Percentiles rank a stretch among this genome's conserved stretches.
These are phyloP conservation scores for Cepphus grylle DNA, from an alignment of 2,113 vertebrate genomes.

Conservation along the genomic window DNA sequence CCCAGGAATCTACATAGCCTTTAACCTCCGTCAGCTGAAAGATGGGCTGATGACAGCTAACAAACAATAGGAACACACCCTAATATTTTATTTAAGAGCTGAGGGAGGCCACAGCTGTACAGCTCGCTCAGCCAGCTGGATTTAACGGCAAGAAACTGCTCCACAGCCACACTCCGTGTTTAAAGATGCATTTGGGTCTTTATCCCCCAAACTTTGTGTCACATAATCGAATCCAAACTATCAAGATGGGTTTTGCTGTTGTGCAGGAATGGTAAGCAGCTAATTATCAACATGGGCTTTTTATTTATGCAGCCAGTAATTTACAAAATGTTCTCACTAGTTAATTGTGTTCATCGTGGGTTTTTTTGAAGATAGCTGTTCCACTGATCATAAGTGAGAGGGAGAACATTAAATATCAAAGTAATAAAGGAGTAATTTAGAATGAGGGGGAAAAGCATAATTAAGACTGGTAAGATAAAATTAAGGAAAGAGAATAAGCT, in stretches of 20 bases:
- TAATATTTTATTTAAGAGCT: constrained; percentile 73
- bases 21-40: constrained; percentile 66
- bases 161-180: neutral
- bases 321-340: neutral
- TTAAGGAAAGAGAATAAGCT: neutral
- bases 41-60: constrained; percentile 57
- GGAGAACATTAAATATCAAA: neutral
- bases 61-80: constrained; percentile 68
- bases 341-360: neutral
- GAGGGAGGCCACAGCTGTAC: constrained; percentile 66
- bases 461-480: neutral
- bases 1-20: constrained; percentile 69
- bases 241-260: neutral
- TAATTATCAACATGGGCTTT: neutral
- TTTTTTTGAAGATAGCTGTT: neutral
- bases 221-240: neutral
- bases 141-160: constrained; percentile 13
- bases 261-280: neutral
- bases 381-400: neutral
- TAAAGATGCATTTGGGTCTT: neutral
- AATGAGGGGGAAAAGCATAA: neutral
- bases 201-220: neutral
- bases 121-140: constrained; percentile 38
- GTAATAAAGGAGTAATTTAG: neutral
- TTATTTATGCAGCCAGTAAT: neutral